Conservation (phyloP, 1,140 invertebrate species). For the Panagrolaimus sp. region DNA sequence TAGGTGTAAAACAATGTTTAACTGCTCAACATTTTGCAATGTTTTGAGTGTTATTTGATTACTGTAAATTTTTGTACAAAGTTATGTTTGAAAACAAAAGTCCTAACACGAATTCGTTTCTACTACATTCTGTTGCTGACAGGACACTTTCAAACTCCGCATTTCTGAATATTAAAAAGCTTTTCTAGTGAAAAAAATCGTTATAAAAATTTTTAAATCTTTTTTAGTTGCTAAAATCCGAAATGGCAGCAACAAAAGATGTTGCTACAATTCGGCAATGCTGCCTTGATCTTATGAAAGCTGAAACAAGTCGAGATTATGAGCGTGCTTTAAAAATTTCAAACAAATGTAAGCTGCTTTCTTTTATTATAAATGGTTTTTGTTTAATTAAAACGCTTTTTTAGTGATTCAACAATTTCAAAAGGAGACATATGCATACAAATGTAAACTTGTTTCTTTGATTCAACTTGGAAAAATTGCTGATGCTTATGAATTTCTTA, state of each 20-base stretch:
- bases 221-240: too few relatives aligned
- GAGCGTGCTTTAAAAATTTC: conserved; percentile 15
- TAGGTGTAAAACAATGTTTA: too few relatives aligned
- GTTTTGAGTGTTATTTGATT: too few relatives aligned
- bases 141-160: too few relatives aligned
- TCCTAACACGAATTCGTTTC: too few relatives aligned
- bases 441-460: conserved; percentile 24
- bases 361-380: neutral
- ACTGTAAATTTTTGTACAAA: too few relatives aligned
- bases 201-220: too few relatives aligned
- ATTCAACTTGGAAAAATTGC: conserved; percentile 23
- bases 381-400: neutral
- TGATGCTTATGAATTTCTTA: conserved; percentile 25
- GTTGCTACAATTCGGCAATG: neutral
- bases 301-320: conserved; percentile 19
- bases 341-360: conserved; percentile 20
- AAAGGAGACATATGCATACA: conserved; percentile 3
- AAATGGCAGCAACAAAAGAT: neutral
- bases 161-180: too few relatives aligned
- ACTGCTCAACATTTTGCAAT: too few relatives aligned
- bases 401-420: conserved; percentile 13
- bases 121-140: too few relatives aligned
- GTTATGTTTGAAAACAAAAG: too few relatives aligned
- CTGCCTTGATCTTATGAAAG: conserved; percentile 19
- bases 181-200: too few relatives aligned